Conservation (phyloP, 2,113 vertebrate species). For the Nipponia nippon region DNA sequence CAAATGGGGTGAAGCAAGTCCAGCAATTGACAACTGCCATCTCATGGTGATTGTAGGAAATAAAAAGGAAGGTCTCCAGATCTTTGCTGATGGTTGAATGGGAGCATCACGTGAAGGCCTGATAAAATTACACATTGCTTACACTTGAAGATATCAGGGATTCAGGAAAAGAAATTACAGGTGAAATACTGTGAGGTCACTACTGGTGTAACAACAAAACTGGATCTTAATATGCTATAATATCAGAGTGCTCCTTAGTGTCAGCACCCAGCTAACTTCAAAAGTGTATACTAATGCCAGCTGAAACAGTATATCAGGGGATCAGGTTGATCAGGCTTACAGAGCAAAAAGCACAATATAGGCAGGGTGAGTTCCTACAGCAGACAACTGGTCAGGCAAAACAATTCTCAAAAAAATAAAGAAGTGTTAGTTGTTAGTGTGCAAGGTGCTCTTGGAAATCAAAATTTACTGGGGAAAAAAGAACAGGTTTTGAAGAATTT, state of each 20-base stretch:
- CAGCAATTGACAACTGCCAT: slow-evolving; percentile 44
- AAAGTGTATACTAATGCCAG: neutral
- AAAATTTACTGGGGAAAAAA: neutral
- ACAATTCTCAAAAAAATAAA: neutral
- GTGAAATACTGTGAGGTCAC: neutral
- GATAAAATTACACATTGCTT: neutral
- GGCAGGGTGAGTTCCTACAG: neutral
- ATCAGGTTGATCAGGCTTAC: fast-evolving
- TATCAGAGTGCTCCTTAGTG: neutral
- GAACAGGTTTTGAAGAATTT: neutral
- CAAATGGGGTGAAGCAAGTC: neutral
- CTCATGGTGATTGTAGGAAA: neutral
- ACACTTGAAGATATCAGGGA: neutral
- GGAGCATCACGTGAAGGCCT: neutral
- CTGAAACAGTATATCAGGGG: neutral
- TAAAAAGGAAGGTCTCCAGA: neutral
- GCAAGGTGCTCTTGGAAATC: fast-evolving
- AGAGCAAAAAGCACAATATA: neutral
- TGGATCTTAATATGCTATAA: neutral
- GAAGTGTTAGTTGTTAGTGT: fast-evolving
- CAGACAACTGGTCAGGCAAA: neutral
- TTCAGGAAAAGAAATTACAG: neutral
- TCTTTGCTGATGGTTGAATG: neutral
- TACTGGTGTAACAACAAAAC: neutral
- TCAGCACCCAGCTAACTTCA: neutral